These are phyloP conservation scores for Thymelicus lineola DNA, from an alignment of 2,888 invertebrate genomes.

Conservation along the genomic window DNA sequence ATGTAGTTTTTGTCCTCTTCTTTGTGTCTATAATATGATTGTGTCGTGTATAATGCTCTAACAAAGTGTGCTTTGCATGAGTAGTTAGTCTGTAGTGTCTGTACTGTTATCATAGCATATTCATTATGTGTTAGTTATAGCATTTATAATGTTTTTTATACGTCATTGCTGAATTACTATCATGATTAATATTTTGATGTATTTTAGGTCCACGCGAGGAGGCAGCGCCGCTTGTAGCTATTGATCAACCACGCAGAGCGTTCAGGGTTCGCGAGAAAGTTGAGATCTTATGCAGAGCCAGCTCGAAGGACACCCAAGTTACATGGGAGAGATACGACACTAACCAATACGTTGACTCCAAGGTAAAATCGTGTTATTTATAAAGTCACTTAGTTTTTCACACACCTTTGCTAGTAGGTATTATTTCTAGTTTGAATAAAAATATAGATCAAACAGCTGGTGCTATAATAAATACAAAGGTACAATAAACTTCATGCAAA, in stretches of 20 bases:
- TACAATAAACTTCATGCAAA: too few relatives aligned
- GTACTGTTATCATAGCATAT: neutral
- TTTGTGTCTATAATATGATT: neutral
- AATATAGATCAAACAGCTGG: too few relatives aligned
- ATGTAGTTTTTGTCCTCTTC: constrained; percentile 4
- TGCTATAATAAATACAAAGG: too few relatives aligned
- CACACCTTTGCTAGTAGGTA: too few relatives aligned
- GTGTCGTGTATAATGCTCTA: constrained; percentile 14
- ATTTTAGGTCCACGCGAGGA: constrained; percentile 60
- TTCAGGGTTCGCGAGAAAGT: constrained; percentile 72
- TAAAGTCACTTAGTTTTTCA: too few relatives aligned
- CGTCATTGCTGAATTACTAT: too few relatives aligned
- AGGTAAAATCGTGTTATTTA: constrained; percentile 52
- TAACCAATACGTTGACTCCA: constrained; percentile 63
- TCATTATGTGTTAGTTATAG: neutral
- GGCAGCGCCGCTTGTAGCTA: constrained; percentile 59
- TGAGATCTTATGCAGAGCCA: constrained; percentile 61
- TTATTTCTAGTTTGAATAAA: too few relatives aligned
- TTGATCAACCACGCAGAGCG: constrained; percentile 64
- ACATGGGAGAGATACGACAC: constrained; percentile 65
- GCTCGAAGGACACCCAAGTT: constrained; percentile 51
- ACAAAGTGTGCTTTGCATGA: constrained; percentile 32
- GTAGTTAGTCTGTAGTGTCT: constrained; percentile 7
- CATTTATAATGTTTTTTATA: too few relatives aligned
- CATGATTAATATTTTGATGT: neutral